Evolutionary conservation across 2,797 vertebrate species (phyloP).

Genomic region (Gallinago stenura): DNA sequence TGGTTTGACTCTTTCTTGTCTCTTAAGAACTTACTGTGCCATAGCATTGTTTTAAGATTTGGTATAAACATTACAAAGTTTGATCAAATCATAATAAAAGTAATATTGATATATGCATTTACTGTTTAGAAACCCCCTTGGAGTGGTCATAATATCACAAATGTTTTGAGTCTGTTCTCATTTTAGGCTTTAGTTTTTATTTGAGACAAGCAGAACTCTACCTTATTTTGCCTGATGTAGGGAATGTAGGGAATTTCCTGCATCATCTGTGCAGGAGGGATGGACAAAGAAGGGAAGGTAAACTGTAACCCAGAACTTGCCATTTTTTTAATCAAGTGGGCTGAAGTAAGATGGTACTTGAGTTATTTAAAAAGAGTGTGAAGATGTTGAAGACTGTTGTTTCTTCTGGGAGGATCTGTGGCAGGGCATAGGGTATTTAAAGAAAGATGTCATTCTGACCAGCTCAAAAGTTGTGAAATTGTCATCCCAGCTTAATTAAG

Average conservation of each 20-base stretch:
- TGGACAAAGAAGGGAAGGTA: background rate
- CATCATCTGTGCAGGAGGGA: background rate
- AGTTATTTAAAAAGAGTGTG: background rate
- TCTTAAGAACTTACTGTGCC: background rate
- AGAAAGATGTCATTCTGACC: background rate
- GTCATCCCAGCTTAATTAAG: background rate
- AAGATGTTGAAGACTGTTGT: background rate
- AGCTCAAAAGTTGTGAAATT: background rate
- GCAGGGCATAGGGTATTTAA: background rate
- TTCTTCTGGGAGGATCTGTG: background rate
- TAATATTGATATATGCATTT: background rate
- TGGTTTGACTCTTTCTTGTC: background rate
- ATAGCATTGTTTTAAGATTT: background rate
- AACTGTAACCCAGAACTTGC: background rate
- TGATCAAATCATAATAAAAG: background rate
- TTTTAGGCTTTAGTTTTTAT: background rate
- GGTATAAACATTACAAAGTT: background rate
- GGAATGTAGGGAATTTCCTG: background rate
- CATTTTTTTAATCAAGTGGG: accelerated
- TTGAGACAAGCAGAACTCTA: background rate
- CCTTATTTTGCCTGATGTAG: background rate
- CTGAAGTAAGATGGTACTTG: background rate
- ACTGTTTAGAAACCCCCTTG: background rate
- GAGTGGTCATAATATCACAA: background rate
- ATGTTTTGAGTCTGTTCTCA: accelerated